These are phyloP conservation scores for Drosophila neonasuta DNA, from an alignment of 2,888 invertebrate species.

Conservation along the genomic window DNA sequence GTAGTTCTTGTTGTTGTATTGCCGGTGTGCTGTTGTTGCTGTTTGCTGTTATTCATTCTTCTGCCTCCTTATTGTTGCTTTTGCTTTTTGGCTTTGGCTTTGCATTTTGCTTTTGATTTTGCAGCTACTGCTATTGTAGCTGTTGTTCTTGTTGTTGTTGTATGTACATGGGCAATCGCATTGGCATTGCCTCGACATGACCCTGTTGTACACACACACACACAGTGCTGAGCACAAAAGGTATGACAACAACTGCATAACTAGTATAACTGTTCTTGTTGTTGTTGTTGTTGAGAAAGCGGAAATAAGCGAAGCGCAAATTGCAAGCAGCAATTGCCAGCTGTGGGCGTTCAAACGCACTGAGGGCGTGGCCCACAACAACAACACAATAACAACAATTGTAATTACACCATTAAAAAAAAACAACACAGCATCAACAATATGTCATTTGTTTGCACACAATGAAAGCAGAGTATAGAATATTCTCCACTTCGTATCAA, in stretches of 20 bases:
- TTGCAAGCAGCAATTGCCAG: constrained; percentile 24
- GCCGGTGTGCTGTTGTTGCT: constrained; percentile 25
- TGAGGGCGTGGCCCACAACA: constrained; percentile 12
- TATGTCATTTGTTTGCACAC: not conserved
- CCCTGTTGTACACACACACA: constrained; percentile 25
- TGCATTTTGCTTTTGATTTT: constrained; percentile 22
- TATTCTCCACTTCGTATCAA: constrained; percentile 7
- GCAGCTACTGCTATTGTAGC: constrained; percentile 4
- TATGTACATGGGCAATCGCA: constrained; percentile 21
- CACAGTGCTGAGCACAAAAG: constrained; percentile 20
- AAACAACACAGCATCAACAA: not conserved
- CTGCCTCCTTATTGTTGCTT: constrained; percentile 20
- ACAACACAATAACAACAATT: constrained; percentile 11
- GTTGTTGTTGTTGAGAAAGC: constrained; percentile 26
- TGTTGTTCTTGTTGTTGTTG: too few relatives aligned
- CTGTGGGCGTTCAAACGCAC: constrained; percentile 20
- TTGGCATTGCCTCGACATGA: constrained; percentile 42
- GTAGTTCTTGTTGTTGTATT: constrained; percentile 6
- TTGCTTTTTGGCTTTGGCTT: constrained; percentile 10
- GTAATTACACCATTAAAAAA: constrained; percentile 11
- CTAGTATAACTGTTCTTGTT: constrained; percentile 40
- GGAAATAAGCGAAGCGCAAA: constrained; percentile 24
- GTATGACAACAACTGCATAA: constrained; percentile 10
- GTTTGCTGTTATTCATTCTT: constrained; percentile 20
- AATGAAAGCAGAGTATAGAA: not conserved